Percentiles rank a stretch among this genome's conserved stretches.
phyloP scores from a whole-genome alignment of 2,113 vertebrate species.

The Melozone crissalis region DNA sequence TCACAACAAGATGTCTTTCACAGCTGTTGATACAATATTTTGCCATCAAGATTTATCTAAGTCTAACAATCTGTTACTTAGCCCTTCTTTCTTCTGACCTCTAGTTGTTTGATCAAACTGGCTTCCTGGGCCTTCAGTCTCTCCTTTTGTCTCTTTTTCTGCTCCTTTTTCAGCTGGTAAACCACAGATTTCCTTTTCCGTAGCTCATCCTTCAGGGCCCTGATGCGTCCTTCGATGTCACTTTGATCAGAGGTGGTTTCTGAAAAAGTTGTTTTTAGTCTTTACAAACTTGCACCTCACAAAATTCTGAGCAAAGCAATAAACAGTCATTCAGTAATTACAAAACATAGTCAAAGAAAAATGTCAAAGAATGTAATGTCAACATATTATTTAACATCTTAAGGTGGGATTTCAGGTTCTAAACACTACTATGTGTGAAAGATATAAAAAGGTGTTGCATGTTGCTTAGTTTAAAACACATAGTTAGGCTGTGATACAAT shows the following conservation, averaged over 20 bases:
- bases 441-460: background rate
- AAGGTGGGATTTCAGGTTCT: background rate
- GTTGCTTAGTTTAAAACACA: background rate
- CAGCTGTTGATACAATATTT: background rate
- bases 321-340: background rate
- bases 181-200: slow-evolving; percentile 90
- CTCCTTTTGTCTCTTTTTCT: slow-evolving; percentile 92
- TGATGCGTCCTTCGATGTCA: slow-evolving; percentile 92
- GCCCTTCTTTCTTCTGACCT: slow-evolving; percentile 76
- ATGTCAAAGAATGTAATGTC: background rate
- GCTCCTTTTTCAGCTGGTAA: slow-evolving; percentile 92
- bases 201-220: slow-evolving; percentile 90
- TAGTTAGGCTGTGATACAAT: background rate
- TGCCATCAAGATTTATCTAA: background rate
- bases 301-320: background rate
- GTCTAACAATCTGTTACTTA: background rate
- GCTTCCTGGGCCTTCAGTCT: slow-evolving; percentile 94
- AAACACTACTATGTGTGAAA: background rate
- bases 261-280: slow-evolving; percentile 57
- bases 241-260: slow-evolving; percentile 94
- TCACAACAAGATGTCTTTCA: background rate
- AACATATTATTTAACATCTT: background rate
- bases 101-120: slow-evolving; percentile 89
- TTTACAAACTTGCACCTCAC: background rate
- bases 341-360: background rate